Conservation (phyloP, 2,113 vertebrate species). For the Lates calcarifer region DNA sequence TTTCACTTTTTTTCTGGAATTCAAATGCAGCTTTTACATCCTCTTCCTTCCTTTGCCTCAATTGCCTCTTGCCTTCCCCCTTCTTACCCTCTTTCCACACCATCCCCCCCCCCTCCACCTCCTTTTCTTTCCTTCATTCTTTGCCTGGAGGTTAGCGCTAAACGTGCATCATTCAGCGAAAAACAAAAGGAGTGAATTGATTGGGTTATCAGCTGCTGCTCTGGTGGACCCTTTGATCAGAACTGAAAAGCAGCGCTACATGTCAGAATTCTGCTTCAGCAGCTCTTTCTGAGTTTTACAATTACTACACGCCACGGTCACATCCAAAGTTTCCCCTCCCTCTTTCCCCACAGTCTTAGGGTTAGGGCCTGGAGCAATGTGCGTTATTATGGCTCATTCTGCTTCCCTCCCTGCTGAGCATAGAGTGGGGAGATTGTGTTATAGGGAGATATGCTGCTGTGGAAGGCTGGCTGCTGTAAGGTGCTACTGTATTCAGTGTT, state of each 20-base stretch:
- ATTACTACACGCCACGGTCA: conserved; percentile 84
- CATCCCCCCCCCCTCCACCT: conserved; percentile 3
- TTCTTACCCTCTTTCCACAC: conserved; percentile 52
- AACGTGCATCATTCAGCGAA: conserved; percentile 92
- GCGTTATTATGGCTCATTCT: conserved; percentile 66
- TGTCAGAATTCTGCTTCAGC: conserved; percentile 86
- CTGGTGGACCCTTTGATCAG: conserved; percentile 85
- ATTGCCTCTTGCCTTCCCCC: conserved; percentile 41
- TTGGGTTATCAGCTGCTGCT: conserved; percentile 85
- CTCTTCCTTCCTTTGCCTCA: conserved; percentile 55
- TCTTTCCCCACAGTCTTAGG: conserved; percentile 70
- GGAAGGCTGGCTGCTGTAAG: conserved; percentile 7
- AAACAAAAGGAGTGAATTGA: conserved; percentile 88
- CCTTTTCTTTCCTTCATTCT: conserved; percentile 75
- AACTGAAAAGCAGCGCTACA: conserved; percentile 83
- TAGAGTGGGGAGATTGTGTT: conserved; percentile 51
- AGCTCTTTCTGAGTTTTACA: conserved; percentile 87
- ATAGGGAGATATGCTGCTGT: conserved; percentile 57
- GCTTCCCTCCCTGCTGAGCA: conserved; percentile 48
- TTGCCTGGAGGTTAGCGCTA: conserved; percentile 89
- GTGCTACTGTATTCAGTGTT: conserved; percentile 3
- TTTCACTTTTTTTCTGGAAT: conserved; percentile 68
- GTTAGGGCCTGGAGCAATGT: conserved; percentile 72
- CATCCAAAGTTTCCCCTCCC: conserved; percentile 78
- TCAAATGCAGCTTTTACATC: conserved; percentile 74